Base-by-base conservation (phyloP, 2,797 vertebrate species). In the Luscinia luscinia region DNA sequence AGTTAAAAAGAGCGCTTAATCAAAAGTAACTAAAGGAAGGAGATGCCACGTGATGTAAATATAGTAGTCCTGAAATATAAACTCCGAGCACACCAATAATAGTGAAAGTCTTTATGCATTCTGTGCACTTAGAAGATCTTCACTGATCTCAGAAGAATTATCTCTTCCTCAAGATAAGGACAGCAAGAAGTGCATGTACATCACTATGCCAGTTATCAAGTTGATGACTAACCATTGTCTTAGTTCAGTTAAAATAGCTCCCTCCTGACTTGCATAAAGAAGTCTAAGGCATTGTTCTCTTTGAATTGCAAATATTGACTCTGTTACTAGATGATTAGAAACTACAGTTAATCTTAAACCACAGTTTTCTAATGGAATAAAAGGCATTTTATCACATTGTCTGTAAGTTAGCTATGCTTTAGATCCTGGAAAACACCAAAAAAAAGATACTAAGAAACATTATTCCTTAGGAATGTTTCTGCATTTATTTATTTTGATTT, bases 391-490 rank as follows among this genome's bases (percentile, higher is more conserved):
- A 62, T 3, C 3, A n/a, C 4, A 34, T 36, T n/a, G 8, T 3
- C 10, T 74, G 3, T 28, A 62, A 80, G 5, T 59, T 15, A 87
- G 2, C 12, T 20, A 16, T 17, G 45, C 2, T 36, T 78, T 51
- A 43, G 6, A 40, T n/a, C 5, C 27, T 51, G 32, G 15, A 55
- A 64, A 64, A 46, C 4, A 51, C 5, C 16, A 14, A 34, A 87
- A 72, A 9, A 9, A 11, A 43, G 7, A 66, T 58, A 19, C 20
- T 69, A 62, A 96, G 64, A 93, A 94, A 73, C 5, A 1, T 43
- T 69, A 28, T 38, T 80, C 9, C 3, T 40, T 43, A 21, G 7
- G 12, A 80, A 63, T 2, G 0, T 8, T 48, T 7, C 0, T 0
- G 7, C 32, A 48, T 54, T 59, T 9, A 28, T 38, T 70, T 73